Evolutionary conservation across 2,888 invertebrate genomes (phyloP), one percentile per base, ranked within the genome.

Genomic region (Drosophila anceps): DNA sequence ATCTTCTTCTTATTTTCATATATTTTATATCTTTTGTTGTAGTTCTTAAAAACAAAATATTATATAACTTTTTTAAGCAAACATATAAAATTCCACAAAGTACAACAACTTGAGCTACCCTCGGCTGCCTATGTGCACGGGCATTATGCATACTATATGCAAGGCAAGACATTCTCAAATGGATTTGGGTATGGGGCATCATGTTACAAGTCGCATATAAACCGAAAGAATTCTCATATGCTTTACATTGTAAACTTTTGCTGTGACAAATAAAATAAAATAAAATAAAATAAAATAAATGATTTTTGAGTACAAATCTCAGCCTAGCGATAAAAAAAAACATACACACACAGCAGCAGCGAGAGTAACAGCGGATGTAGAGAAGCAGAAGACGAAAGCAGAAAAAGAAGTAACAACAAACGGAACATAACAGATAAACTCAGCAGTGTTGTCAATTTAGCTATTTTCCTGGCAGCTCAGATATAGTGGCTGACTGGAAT

Each of bases 111-210:
- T 29, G 41, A 76, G 0, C 60, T 24, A 44, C 76, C 63, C 76
- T 77, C 76, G 76, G 18, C 13, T 27, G n/a, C 29, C 29, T 43
- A 46, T 48, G 35, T 41, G 53, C 39, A 55, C 33, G 29, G 20
- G 29, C 37, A 67, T 46, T 46, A 37, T 61, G 44, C 48, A 41
- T 63, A 62, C 66, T 54, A 76, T 75, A 62, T 77, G 78, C 78
- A 78, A 77, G 76, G 76, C 76, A 77, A 77, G 78, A 51, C 77
- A 73, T 76, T 77, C 77, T 77, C 65, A 44, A 74, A 77, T 70
- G 77, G 77, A 69, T 76, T 76, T 43, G 58, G 59, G 65, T 62
- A 62, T 44, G 62, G 65, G 69, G 76, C 60, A 76, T 77, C 77
- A 66, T 62, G 50, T 77, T 77, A 77, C 77, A 60, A 69, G 54